phyloP scores from a whole-genome alignment of 1,140 invertebrate genomes.

The Ooceraea biroi region DNA sequence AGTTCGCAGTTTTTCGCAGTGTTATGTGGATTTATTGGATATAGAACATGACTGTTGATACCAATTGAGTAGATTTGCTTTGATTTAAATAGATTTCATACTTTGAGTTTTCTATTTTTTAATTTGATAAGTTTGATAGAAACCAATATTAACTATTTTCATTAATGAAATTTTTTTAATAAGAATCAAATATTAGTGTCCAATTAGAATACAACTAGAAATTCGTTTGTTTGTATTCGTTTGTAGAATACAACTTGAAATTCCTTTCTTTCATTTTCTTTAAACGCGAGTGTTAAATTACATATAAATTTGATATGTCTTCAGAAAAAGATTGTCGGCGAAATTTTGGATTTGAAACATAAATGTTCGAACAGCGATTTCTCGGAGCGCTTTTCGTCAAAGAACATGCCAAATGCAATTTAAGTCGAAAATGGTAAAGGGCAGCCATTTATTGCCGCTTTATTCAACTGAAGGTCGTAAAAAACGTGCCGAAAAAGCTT shows the following conservation, averaged over 20 bases:
- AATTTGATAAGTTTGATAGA: not conserved
- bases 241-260: not conserved
- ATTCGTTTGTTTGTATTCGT: not conserved
- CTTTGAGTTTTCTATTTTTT: no score
- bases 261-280: not conserved
- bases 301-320: not conserved
- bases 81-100: no score
- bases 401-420: slow-evolving; percentile 16
- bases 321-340: not conserved
- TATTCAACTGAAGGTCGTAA: slow-evolving; percentile 39
- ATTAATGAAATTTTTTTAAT: slow-evolving; percentile 20
- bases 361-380: not conserved
- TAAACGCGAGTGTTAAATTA: not conserved
- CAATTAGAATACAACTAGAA: not conserved
- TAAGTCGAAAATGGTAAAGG: slow-evolving; percentile 45
- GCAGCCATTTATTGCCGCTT: slow-evolving; percentile 19
- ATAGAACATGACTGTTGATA: no score
- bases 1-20: not conserved
- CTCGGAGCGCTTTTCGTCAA: not conserved
- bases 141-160: not conserved
- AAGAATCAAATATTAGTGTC: not conserved
- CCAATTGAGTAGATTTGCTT: no score
- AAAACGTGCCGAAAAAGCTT: slow-evolving; percentile 35
- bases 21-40: no score
- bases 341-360: slow-evolving; percentile 6